Conservation (phyloP, 2,113 vertebrate genomes). For the Siniperca chuatsi region DNA sequence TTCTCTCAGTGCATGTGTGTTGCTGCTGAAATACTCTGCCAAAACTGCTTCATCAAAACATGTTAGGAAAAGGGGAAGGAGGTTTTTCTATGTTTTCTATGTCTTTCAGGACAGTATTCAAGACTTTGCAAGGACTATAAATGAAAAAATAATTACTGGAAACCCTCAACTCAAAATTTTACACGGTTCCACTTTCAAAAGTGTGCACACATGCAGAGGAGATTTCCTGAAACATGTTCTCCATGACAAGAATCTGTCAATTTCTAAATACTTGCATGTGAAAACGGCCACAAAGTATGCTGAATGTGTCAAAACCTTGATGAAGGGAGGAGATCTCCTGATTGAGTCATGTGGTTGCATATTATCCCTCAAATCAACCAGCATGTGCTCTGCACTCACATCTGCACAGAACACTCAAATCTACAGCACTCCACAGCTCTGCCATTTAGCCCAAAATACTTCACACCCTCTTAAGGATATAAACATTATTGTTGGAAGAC, state of each 20-base stretch:
- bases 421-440: slow-evolving; percentile 43
- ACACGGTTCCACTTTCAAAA: slow-evolving; percentile 53
- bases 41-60: slow-evolving; percentile 58
- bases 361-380: slow-evolving; percentile 75
- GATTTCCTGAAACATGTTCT: slow-evolving; percentile 69
- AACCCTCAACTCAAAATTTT: slow-evolving; percentile 49
- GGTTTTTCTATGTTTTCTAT: background rate
- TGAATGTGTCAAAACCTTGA: slow-evolving; percentile 72
- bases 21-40: slow-evolving; percentile 40
- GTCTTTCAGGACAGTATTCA: slow-evolving; percentile 37
- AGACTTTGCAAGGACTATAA: slow-evolving; percentile 18
- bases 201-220: slow-evolving; percentile 62
- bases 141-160: slow-evolving; percentile 55
- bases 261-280: slow-evolving; percentile 75
- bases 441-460: slow-evolving; percentile 64
- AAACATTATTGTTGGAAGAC: slow-evolving; percentile 78
- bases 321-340: slow-evolving; percentile 77
- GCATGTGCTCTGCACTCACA: slow-evolving; percentile 70
- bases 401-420: slow-evolving; percentile 60
- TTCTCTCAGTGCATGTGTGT: slow-evolving; percentile 20
- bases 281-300: slow-evolving; percentile 72
- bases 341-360: slow-evolving; percentile 81
- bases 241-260: slow-evolving; percentile 77
- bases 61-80: slow-evolving; percentile 5
- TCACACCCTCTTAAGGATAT: slow-evolving; percentile 74